These are phyloP conservation scores for Philereme vetulata DNA, from an alignment of 2,888 invertebrate species.

Conservation along the genomic window DNA sequence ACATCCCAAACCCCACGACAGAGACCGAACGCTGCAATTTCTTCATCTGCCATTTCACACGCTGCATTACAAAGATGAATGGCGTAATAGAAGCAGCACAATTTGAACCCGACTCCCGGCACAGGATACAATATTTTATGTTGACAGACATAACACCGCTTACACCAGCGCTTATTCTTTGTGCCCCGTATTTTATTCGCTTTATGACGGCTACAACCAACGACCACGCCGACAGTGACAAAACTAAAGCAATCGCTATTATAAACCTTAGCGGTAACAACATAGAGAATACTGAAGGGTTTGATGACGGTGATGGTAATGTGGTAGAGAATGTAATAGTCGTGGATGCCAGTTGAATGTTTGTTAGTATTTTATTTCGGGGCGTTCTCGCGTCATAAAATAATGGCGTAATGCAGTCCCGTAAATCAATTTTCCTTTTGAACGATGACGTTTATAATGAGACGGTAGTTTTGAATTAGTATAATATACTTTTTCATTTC, in stretches of 20 bases:
- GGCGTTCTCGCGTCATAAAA: constrained; percentile 82
- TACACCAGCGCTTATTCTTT: constrained; percentile 83
- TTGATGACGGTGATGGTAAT: constrained; percentile 28
- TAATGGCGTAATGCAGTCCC: constrained; percentile 81
- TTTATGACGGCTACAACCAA: constrained; percentile 74
- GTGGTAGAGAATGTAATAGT: constrained; percentile 72
- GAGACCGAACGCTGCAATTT: constrained; percentile 60
- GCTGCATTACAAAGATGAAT: constrained; percentile 77
- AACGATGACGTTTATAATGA: constrained; percentile 78
- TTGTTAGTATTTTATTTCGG: constrained; percentile 83
- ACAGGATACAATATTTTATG: constrained; percentile 83
- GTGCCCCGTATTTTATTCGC: constrained; percentile 83
- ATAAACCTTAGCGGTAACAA: constrained; percentile 42
- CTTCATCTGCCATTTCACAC: constrained; percentile 75
- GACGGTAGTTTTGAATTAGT: constrained; percentile 73
- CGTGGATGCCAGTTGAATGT: constrained; percentile 82
- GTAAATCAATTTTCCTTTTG: constrained; percentile 81
- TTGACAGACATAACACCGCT: constrained; percentile 83
- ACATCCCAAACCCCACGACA: constrained; percentile 45
- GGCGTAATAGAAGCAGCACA: constrained; percentile 75
- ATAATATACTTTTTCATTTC: constrained; percentile 58
- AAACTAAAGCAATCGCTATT: constrained; percentile 37
- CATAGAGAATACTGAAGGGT: constrained; percentile 39
- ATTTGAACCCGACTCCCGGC: constrained; percentile 72
- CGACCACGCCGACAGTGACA: constrained; percentile 45